These are phyloP conservation scores for Aphelenchoides fujianensis DNA, from an alignment of 1,140 invertebrate species.

Conservation along the genomic window DNA sequence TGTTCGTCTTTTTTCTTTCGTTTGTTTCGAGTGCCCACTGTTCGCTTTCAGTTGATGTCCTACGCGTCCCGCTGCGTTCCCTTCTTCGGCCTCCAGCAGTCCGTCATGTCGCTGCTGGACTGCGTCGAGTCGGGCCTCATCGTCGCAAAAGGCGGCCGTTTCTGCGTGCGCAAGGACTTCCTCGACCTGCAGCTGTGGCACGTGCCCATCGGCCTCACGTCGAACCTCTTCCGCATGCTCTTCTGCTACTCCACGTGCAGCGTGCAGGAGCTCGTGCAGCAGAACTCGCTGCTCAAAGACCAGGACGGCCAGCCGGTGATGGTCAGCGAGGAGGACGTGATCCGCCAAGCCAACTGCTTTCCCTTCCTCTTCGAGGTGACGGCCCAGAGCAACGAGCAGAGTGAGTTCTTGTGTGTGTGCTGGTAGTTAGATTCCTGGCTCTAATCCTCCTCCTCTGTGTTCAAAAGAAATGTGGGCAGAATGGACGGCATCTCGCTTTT, in stretches of 20 bases:
- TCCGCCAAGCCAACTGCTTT: conserved; percentile 11
- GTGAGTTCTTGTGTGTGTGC: conserved; percentile 10
- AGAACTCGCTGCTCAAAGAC: neutral
- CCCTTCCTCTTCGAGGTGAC: conserved; percentile 12
- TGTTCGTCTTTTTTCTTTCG: neutral
- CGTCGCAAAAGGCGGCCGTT: neutral
- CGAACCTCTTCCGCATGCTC: conserved; percentile 9
- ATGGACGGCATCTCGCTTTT: too few relatives aligned
- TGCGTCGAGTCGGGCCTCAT: neutral
- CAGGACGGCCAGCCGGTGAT: neutral
- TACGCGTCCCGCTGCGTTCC: neutral
- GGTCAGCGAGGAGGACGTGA: neutral
- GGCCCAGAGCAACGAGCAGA: neutral
- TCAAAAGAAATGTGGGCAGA: too few relatives aligned
- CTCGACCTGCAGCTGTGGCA: neutral
- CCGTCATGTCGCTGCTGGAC: neutral
- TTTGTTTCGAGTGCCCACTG: neutral
- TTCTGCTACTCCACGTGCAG: neutral
- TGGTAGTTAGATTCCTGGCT: too few relatives aligned
- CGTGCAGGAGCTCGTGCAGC: neutral
- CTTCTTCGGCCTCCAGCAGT: neutral
- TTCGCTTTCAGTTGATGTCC: neutral
- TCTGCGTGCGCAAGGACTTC: neutral
- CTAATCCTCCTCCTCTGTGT: too few relatives aligned
- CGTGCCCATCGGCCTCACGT: conserved; percentile 6